Evolutionary conservation across 2,113 vertebrate species (phyloP), one percentile per base, ranked within the genome.

Genomic region (Edolisoma coerulescens): DNA sequence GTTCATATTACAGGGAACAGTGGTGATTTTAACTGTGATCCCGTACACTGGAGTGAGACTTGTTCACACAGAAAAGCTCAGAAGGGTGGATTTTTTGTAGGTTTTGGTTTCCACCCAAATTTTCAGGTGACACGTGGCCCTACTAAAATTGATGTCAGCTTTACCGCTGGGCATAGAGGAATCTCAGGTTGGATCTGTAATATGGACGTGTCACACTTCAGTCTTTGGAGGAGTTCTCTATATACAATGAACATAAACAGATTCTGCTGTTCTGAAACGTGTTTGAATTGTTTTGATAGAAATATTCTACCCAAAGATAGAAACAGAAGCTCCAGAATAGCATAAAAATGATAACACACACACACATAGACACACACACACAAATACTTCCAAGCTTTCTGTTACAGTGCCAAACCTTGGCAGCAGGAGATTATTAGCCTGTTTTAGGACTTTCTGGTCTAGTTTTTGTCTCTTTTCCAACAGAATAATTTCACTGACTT

Each of bases 191-290:
- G 17, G 42, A 61, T 44, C 42, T 35, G 63, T 17, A 49, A 59
- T 35, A 61, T 0, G 1, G 53, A 24, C 11, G 26, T 2, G 8
- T 3, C 28, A 61, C 27, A 11, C 19, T 32, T 76, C 53, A 74
- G 45, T 27, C 32, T 70, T 74, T 49, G 41, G n/a, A 49, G 37
- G 9, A 53, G 4, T 70, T 33, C n/a, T 80, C 32, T 32, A 0
- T 22, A 16, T 35, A 22, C 28, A 50, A 13, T 47, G 23, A 63
- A 41, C 47, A 19, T 7, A 59, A 75, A 75, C 28, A 80, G 26
- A 20, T 42, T 65, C 24, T 87, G 4, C 28, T 56, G 22, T 32
- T 71, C 28, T 77, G 35, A 84, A 78, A 87, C 12, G 8, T 18
- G 32, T 78, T 85, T 87, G 21, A 63, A 17, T 78, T 82, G 35